Evolutionary conservation across 2,888 invertebrate genomes (phyloP), one percentile per base, ranked within the genome.

Genomic region (Drosophila kuntzei): DNA sequence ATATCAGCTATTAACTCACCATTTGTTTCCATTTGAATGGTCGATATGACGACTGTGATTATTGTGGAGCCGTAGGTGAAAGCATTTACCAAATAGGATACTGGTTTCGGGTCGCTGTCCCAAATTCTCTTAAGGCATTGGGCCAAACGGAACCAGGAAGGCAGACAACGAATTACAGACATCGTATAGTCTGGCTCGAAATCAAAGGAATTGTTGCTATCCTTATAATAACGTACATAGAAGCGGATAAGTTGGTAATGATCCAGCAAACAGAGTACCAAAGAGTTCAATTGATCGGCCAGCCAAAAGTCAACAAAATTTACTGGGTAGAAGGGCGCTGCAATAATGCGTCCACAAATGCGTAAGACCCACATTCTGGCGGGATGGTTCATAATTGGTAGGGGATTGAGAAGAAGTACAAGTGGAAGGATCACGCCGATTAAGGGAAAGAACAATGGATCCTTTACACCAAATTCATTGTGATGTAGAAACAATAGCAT

Each of bases 231-330:
- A 0, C 58, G 59, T 1, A 95, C 92, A 90, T 98, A 99, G 92
- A 98, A 98, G 76, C 98, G 98, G 11, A 96, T 90, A 63, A 98
- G 94, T 91, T 96, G 99, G 89, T 99, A 98, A 87, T 98, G 95
- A 92, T 99, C 99, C 9, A 98, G 93, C 71, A 99, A 94, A 6
- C 97, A 96, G 0, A 95, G 95, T 0, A 95, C 96, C 76, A 99
- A 93, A 57, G 98, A 98, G 92, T 97, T 98, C 90, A 98, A 93
- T 92, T 99, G 99, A 93, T 99, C 99, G 9, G 76, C 98, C 90
- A 99, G 94, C 98, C 98, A 99, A 93, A 99, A 99, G 93, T 99
- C 98, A 4, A 98, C 97, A 91, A 99, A 99, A 18, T 95, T 94
- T 7, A 99, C 98, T 71, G 96, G 96, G 90, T 96, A 95, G 89